Base-by-base conservation (phyloP, 30 jellyfish, hydroid and myxozoan species). In the Pelagia noctiluca region DNA sequence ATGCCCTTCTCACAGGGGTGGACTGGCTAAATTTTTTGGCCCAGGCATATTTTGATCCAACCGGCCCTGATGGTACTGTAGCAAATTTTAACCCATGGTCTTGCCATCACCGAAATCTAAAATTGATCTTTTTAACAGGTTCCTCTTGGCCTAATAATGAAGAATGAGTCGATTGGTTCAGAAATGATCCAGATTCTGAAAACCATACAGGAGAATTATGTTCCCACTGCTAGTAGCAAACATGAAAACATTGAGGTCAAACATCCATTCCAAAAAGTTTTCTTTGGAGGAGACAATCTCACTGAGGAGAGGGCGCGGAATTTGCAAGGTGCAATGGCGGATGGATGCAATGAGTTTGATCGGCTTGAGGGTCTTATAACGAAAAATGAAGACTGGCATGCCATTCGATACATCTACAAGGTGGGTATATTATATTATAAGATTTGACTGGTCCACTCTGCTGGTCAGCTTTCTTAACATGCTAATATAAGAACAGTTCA, bases 351-450 rank as follows among this genome's bases (percentile, higher is more conserved):
- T 1, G 73, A 78, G 18, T 35, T 29, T 63, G 72, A 78, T 19
- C 61, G 80, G n/a, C 73, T 78, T 30, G 80, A 47, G 50, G 89
- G 89, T 57, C 13, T 78, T 21, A 13, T 64, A 1, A 50, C 89
- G 26, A 78, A 61, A 60, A 61, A 61, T 37, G 89, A 61, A 62
- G 89, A 78, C 50, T 78, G 89, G 89, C 89, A 78, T 61, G 81
- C 81, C 60, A 78, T 61, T 26, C 50, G 81, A 57, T 61, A 63
- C 54, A 37, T 78, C 57, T 78, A 78, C 48, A 37, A 78, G 81
- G 89, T 78, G 30, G n/a, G 57, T 10, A 49, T 24, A 22, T 38
- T n/a, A n/a, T n/a, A n/a, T n/a, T n/a, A n/a, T n/a, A n/a, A n/a
- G n/a, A n/a, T n/a, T n/a, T n/a, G n/a, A n/a, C n/a, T n/a, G n/a